phyloP scores from a whole-genome alignment of 2,113 vertebrate genomes.

The Ailurus styani region DNA sequence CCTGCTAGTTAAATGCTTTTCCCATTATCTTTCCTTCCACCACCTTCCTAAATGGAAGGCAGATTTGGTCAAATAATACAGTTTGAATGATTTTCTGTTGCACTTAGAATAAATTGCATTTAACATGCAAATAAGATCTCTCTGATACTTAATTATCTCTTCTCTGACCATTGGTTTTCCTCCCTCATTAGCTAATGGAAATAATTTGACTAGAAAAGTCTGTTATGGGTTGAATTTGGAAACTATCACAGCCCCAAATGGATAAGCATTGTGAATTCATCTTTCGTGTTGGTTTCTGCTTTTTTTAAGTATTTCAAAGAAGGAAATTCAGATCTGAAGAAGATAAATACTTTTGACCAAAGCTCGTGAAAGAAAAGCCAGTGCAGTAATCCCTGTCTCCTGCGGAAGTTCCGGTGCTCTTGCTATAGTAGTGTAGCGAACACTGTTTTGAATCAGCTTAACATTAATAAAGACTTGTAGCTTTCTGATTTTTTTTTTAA shows the following conservation, averaged over 20 bases:
- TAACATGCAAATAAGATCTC: conserved; percentile 22
- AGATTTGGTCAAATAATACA: conserved; percentile 50
- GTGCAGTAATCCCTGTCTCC: neutral
- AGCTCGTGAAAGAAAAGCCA: neutral
- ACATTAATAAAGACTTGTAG: neutral
- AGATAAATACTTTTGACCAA: neutral
- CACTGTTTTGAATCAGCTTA: neutral
- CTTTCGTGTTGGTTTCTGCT: conserved; percentile 38
- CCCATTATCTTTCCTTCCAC: neutral
- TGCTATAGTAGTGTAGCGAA: neutral
- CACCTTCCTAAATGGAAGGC: neutral
- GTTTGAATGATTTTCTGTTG: conserved; percentile 48
- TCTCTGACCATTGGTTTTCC: conserved; percentile 52
- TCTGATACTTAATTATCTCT: conserved; percentile 54
- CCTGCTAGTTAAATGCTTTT: neutral
- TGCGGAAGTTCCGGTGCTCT: neutral
- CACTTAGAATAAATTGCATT: conserved; percentile 54
- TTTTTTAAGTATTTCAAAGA: neutral
- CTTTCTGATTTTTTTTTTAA: neutral
- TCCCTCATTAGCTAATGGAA: conserved; percentile 31
- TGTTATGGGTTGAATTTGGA: conserved; percentile 34
- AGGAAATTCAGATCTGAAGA: neutral
- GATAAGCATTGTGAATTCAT: neutral
- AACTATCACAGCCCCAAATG: neutral
- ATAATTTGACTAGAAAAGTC: conserved; percentile 34